Conservation (phyloP, 2,113 vertebrate species). For the Lucifuga dentata region DNA sequence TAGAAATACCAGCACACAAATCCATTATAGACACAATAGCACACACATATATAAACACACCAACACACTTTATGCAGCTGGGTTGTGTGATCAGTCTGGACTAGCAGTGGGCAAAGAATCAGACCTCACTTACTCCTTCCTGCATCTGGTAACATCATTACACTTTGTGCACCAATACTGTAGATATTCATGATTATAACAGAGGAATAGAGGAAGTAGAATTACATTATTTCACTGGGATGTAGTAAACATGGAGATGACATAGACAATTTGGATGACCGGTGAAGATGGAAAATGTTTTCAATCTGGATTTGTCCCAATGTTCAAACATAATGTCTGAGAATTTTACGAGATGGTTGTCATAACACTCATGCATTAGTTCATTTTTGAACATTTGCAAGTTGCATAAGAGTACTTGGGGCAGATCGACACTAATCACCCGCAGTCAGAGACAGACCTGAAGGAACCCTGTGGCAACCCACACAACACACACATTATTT, state of each 20-base stretch:
- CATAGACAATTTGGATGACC: conserved; percentile 22
- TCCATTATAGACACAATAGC: not conserved
- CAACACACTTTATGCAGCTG: conserved; percentile 1
- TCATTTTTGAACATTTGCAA: conserved; percentile 1
- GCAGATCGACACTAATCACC: too few species aligned
- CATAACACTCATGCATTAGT: conserved; percentile 16
- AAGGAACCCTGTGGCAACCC: too few species aligned
- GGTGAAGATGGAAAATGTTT: conserved; percentile 37
- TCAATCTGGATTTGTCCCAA: conserved; percentile 1
- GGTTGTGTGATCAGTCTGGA: conserved; percentile 25
- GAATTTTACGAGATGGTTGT: conserved; percentile 6
- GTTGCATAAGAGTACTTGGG: not conserved
- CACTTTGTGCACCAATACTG: conserved; percentile 20
- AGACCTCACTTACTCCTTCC: conserved; percentile 12
- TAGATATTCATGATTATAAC: conserved; percentile 51
- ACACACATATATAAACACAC: conserved; percentile 6
- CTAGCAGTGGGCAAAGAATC: conserved; percentile 3
- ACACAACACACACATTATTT: too few species aligned
- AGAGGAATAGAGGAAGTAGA: conserved; percentile 7
- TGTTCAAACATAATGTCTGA: conserved; percentile 21
- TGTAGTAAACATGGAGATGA: conserved; percentile 36
- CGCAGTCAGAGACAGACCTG: too few species aligned
- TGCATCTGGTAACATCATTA: conserved; percentile 53
- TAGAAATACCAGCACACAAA: conserved; percentile 6
- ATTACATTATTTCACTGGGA: conserved; percentile 31